Conservation (phyloP, 2,888 invertebrate genomes). For the Junonia oenone region DNA sequence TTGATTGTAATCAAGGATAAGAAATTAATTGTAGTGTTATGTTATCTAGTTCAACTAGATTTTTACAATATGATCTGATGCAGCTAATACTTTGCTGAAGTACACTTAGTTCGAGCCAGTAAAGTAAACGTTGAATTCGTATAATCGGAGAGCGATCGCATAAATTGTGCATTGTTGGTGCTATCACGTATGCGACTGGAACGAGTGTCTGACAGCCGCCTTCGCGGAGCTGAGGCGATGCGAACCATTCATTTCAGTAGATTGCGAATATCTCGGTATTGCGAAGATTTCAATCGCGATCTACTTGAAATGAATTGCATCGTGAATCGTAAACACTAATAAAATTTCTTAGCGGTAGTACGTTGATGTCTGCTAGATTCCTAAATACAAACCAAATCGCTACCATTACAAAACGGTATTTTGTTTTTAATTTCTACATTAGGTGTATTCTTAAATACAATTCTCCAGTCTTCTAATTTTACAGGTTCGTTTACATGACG, state of each 20-base stretch:
- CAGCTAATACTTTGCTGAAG: background rate
- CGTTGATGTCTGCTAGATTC: background rate
- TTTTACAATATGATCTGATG: background rate
- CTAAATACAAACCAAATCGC: too few relatives aligned
- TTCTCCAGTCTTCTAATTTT: too few relatives aligned
- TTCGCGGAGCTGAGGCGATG: constrained; percentile 93
- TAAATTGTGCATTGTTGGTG: constrained; percentile 20
- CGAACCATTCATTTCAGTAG: too few relatives aligned
- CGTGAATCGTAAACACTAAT: background rate
- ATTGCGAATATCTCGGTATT: background rate
- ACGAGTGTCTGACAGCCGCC: constrained; percentile 71
- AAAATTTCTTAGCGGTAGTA: background rate
- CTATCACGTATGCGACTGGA: constrained; percentile 61
- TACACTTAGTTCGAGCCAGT: background rate
- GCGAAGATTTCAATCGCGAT: constrained; percentile 2
- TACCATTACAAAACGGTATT: too few relatives aligned
- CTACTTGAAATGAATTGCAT: background rate
- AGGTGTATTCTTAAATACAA: too few relatives aligned
- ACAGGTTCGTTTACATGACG: too few relatives aligned
- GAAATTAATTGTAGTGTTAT: background rate
- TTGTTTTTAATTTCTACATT: too few relatives aligned
- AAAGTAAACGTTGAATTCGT: constrained; percentile 5
- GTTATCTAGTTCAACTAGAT: background rate
- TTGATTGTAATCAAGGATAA: background rate
- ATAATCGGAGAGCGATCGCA: constrained; percentile 18